Evolutionary conservation across 2,113 vertebrate species (phyloP), one percentile per base, ranked within the genome.

Genomic region (Colinus virginianus): DNA sequence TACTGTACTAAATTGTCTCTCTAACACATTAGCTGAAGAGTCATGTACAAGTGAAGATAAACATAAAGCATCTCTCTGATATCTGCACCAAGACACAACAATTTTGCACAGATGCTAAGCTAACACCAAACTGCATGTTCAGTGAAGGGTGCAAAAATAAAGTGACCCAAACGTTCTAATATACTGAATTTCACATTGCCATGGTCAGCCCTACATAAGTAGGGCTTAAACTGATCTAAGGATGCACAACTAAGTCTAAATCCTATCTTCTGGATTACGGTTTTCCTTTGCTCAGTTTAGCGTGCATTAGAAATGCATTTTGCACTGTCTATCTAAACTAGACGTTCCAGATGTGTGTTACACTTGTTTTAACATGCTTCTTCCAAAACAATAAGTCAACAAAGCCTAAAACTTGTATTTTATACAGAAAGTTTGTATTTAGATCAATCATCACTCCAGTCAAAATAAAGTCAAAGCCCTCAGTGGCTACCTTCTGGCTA

Each of bases 171-270:
- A 40, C 16, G 2, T 53, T 70, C 25, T 10, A 1, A 56, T 16
- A 70, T 34, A 70, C 17, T 6, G 25, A 90, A 70, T 55, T 63
- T 72, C 23, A 21, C 1, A 7, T 19, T 61, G 61, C 53, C 43
- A 71, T 1, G 9, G 51, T 18, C 82, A 51, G 34, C 66, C n/a
- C 69, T 63, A 46, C 7, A 5, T 26, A 88, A 20, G 34, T 63
- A 66, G 26, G 17, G 49, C 68, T 77, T 67, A 46, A 91, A 62
- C 77, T 64, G 34, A 53, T 88, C 64, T 69, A 84, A 74, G n/a
- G 88, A 95, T 13, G 74, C 26, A 75, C 17, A 88, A 78, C 36
- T 62, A 81, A 90, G 43, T 62, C 55, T 36, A 90, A 81, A 81
- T 53, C 40, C 48, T 42, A n/a, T 18, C 22, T 51, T 88, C 22